Evolutionary conservation across 2,797 vertebrate genomes (phyloP).

Genomic region (Brotula barbata): DNA sequence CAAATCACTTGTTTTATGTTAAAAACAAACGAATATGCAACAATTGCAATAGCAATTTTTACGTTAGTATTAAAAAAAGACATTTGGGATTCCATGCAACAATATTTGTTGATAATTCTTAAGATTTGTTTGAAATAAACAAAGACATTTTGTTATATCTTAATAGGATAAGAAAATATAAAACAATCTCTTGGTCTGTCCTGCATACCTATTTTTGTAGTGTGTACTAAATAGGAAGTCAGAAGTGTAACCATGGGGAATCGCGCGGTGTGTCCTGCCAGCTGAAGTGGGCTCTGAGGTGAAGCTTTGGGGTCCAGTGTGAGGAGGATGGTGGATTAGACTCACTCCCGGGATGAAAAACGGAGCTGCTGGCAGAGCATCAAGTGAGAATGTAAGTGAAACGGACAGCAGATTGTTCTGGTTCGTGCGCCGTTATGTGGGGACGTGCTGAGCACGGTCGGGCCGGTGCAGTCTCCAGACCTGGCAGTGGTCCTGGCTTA

Average conservation of each 20-base stretch:
- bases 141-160: too few species aligned
- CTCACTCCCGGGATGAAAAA: conserved; percentile 48
- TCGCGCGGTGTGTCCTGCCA: conserved; percentile 21
- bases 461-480: conserved; percentile 49
- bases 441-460: conserved; percentile 55
- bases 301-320: conserved; percentile 21
- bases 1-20: too few species aligned
- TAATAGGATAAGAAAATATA: too few species aligned
- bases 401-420: conserved; percentile 74
- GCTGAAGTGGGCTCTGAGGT: conserved; percentile 16
- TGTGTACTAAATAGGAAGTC: conserved; percentile 1
- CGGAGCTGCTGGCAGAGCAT: conserved; percentile 55
- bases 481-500: conserved; percentile 59
- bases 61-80: too few species aligned
- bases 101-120: too few species aligned
- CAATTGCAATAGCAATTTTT: too few species aligned
- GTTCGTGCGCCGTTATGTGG: conserved; percentile 61
- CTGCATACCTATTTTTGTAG: too few species aligned
- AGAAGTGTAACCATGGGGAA: conserved; percentile 10
- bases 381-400: conserved; percentile 66
- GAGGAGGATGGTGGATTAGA: conserved; percentile 34
- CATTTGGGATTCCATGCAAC: too few species aligned
- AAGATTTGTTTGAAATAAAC: too few species aligned
- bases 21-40: too few species aligned
- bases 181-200: too few species aligned